Evolutionary conservation across 2,797 vertebrate species (phyloP), one percentile per base, ranked within the genome.

Genomic region (Rhinatrema bivittatum): DNA sequence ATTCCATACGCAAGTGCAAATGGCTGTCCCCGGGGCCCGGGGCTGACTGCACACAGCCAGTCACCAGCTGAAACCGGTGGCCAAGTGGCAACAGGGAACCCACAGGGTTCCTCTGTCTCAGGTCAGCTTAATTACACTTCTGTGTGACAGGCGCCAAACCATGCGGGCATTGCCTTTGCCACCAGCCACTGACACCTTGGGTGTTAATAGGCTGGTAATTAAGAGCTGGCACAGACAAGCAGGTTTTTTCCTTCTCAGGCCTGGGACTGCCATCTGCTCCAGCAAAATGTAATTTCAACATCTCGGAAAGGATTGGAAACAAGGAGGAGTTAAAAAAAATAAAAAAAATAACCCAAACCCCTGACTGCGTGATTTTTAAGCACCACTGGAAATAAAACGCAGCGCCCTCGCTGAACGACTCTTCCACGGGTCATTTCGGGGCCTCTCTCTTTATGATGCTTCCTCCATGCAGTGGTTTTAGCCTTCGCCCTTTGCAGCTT

Each of bases 151-250:
- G 76, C 79, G 72, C 60, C 58, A 72, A 66, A 72, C 74, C 82
- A 72, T 66, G 53, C 81, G 79, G 77, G 79, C 70, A 74, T 77
- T 78, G 75, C 72, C 68, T 81, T 76, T 81, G 79, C 78, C 75
- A 81, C 68, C 68, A 77, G 71, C 75, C 87, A 77, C 78, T 82
- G 79, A 76, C 83, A 85, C 78, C 75, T 89, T 82, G n/a, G 80
- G 78, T 84, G 81, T 79, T 88, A 87, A 89, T 84, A 82, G 88
- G 82, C 71, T 76, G 72, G 73, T 89, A 87, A 91, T 90, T 84
- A 84, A 74, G 76, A 76, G 64, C 51, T 87, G 82, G 79, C 82
- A 84, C 63, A 77, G 62, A 54, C 63, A 75, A 60, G 66, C 81
- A 74, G 68, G 82, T n/a, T n/a, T 78, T 81, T 80, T 68, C 56